phyloP scores from a whole-genome alignment of 2,888 invertebrate genomes.

The Eulithis prunata region DNA sequence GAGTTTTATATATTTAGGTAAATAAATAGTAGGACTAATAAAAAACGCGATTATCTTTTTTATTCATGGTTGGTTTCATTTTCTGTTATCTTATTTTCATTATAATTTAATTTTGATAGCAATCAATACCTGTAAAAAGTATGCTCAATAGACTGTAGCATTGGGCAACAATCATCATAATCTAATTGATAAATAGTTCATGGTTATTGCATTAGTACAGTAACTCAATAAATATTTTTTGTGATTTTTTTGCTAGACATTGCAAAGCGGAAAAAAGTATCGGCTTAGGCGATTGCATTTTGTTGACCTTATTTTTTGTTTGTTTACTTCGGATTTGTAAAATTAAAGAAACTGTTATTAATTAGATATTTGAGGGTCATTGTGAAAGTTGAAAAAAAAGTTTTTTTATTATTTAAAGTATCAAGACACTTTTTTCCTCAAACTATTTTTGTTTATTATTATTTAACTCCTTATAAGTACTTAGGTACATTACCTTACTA shows the following conservation, averaged over 20 bases:
- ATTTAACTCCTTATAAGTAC: no score
- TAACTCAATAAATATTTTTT: conserved; percentile 31
- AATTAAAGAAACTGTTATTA: no score
- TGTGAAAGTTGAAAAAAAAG: no score
- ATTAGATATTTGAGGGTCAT: no score
- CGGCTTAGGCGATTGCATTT: conserved; percentile 9
- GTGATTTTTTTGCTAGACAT: conserved; percentile 20
- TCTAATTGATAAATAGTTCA: conserved; percentile 39
- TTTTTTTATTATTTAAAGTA: no score
- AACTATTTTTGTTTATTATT: no score
- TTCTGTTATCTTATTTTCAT: neutral
- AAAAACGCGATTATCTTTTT: no score
- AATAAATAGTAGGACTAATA: no score
- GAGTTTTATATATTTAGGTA: no score
- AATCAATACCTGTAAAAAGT: conserved; percentile 4
- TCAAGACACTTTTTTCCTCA: no score
- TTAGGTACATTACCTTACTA: no score
- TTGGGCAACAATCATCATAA: conserved; percentile 34
- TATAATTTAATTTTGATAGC: neutral
- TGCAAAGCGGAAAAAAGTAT: conserved; percentile 20
- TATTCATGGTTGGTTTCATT: neutral
- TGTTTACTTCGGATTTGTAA: neutral
- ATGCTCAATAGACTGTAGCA: conserved; percentile 26
- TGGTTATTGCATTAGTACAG: conserved; percentile 24
- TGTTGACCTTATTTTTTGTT: conserved; percentile 59